These are phyloP conservation scores for Champsocephalus gunnari DNA, from an alignment of 2,797 vertebrate species.

Conservation along the genomic window DNA sequence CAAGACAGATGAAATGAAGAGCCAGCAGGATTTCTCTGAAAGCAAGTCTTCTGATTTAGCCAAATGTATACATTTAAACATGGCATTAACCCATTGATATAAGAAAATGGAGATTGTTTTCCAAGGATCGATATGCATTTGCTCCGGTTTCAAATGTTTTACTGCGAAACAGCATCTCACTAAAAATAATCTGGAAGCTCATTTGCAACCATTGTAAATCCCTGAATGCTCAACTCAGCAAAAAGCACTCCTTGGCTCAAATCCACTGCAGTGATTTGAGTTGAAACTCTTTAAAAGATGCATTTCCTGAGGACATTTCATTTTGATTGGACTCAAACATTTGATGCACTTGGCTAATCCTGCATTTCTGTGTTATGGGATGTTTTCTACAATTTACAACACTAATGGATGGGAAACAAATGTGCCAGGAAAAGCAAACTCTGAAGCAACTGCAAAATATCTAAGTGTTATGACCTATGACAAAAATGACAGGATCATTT, in stretches of 20 bases:
- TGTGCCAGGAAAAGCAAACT: background rate
- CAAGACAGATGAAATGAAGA: background rate
- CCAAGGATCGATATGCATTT: slow-evolving; percentile 22
- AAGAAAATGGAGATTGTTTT: slow-evolving; percentile 18
- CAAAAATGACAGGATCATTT: background rate
- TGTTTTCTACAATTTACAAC: slow-evolving; percentile 2
- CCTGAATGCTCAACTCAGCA: slow-evolving; percentile 7
- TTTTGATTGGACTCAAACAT: slow-evolving; percentile 25
- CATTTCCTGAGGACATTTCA: slow-evolving; percentile 19
- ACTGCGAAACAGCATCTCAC: slow-evolving; percentile 12
- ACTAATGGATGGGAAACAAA: slow-evolving; percentile 16
- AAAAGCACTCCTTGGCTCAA: slow-evolving; percentile 38
- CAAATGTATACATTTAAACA: slow-evolving; percentile 10
- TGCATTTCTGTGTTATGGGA: slow-evolving; percentile 2
- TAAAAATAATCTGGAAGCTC: slow-evolving; percentile 12
- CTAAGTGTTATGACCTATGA: background rate
- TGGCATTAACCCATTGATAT: slow-evolving; percentile 8
- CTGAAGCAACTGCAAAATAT: background rate
- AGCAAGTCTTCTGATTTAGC: slow-evolving; percentile 3
- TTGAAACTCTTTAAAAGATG: slow-evolving; percentile 22
- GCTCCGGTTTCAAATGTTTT: slow-evolving; percentile 22
- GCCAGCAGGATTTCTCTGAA: background rate
- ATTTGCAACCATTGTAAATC: slow-evolving; percentile 27
- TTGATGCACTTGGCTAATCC: slow-evolving; percentile 10
- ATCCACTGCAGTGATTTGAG: slow-evolving; percentile 24